Percentiles rank a stretch among this genome's conserved stretches.
phyloP scores from a whole-genome alignment of 2,113 vertebrate species.

The Brachyistius frenatus region DNA sequence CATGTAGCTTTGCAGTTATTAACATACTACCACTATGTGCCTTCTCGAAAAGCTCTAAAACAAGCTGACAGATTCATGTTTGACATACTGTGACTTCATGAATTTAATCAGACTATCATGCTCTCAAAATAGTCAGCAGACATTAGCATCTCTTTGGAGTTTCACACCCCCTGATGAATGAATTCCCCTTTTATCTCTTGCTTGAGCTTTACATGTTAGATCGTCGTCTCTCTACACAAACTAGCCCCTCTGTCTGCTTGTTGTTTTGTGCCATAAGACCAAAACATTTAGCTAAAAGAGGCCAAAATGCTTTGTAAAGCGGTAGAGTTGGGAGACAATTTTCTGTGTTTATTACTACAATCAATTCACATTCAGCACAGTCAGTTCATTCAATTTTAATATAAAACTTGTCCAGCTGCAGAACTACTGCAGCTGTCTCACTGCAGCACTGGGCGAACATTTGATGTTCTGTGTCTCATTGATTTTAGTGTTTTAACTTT shows the following conservation, averaged over 20 bases:
- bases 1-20: too few relatives aligned
- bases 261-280: background rate
- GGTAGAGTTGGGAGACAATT: background rate
- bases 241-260: background rate
- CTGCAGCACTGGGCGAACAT: background rate
- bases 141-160: too few relatives aligned
- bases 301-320: too few relatives aligned
- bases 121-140: too few relatives aligned
- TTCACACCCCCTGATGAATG: too few relatives aligned
- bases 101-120: too few relatives aligned
- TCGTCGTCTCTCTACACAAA: background rate
- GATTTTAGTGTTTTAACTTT: background rate
- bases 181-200: too few relatives aligned
- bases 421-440: background rate
- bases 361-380: background rate
- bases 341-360: background rate
- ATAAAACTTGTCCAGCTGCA: background rate
- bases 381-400: background rate
- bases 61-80: too few relatives aligned
- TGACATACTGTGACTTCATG: too few relatives aligned
- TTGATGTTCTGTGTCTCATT: background rate
- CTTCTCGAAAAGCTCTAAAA: too few relatives aligned
- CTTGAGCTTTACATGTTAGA: background rate
- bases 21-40: too few relatives aligned
- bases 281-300: constrained; percentile 5